Evolutionary conservation across 2,797 vertebrate species (phyloP), one percentile per base, ranked within the genome.

Genomic region (Florisuga fusca): DNA sequence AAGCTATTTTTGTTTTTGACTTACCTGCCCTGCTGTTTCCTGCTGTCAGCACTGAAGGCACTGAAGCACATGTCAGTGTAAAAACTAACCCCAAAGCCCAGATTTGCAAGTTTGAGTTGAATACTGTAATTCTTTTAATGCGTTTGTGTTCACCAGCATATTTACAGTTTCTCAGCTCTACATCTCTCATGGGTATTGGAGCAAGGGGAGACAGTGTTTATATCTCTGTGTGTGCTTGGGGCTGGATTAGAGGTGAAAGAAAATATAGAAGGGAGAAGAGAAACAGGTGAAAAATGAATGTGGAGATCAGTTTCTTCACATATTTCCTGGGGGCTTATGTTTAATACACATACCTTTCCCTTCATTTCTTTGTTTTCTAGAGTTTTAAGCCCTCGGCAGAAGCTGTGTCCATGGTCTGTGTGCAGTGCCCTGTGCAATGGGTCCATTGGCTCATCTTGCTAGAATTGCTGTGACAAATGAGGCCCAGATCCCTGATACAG

Each of bases 1-100:
- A 75, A 90, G 89, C 79, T 96, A 75, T 88, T 96, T 94, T 91
- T 92, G 73, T 6, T 76, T 90, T 78, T 92, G 76, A 87, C 82
- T 87, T 78, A 31, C 87, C 68, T 87, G 76, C 62, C 73, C 82
- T 85, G 89, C 64, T 92, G 81, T 74, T 89, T 82, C 69, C 48
- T 75, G 33, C 82, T 88, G 33, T 57, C 76, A 43, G 10, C 34
- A 10, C 46, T 51, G 19, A 76, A 90, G 84, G 92, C 88, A 11
- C 46, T n/a, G n/a, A n/a, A 25, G 66, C 53, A 51, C 22, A 63
- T 29, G 31, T 69, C 84, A 90, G 58, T 66, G 59, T 64, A 84
- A 93, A 84, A 74, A 29, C 33, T 61, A 61, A 88, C 54, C 87
- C 73, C 73, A 54, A 84, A 95, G 73, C 89, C 91, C 79, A 69